A percentile compares a stretch with the other conserved stretches of the same genome.
Conservation (phyloP, 1,140 invertebrate species). For the Papilio polyxenes region DNA sequence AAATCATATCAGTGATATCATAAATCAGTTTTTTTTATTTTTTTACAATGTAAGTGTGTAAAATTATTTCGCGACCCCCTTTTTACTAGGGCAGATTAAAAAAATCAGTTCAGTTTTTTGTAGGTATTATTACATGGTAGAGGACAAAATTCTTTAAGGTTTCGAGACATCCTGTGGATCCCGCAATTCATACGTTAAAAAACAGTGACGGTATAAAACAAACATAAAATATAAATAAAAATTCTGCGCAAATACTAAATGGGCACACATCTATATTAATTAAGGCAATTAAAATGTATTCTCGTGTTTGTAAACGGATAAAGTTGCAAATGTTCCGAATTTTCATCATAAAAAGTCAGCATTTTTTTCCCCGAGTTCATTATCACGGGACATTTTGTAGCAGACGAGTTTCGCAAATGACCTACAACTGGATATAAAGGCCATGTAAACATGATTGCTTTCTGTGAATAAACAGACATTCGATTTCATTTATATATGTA, state of each 20-base stretch:
- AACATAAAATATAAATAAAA: not conserved
- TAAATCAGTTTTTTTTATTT: no score
- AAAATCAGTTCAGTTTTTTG: no score
- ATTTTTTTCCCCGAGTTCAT: conserved; percentile 9
- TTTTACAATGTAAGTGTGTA: no score
- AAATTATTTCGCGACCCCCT: no score
- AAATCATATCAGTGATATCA: no score
- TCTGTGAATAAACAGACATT: not conserved
- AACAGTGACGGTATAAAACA: not conserved
- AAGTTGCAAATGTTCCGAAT: conserved; percentile 1
- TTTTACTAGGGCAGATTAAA: no score
- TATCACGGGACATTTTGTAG: conserved; percentile 15
- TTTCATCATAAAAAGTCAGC: conserved; percentile 1
- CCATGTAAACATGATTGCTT: conserved; percentile 22
- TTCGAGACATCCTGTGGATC: no score
- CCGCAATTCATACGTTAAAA: no score
- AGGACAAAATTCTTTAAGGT: no score
- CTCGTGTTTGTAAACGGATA: not conserved
- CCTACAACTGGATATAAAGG: not conserved
- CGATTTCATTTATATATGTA: not conserved
- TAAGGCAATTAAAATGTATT: conserved; percentile 1
- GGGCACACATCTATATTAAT: not conserved
- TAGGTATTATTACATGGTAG: no score
- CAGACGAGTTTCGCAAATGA: conserved; percentile 10
- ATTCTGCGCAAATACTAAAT: not conserved